Evolutionary conservation across 2,113 vertebrate genomes (phyloP).

Genomic region (Physeter macrocephalus): DNA sequence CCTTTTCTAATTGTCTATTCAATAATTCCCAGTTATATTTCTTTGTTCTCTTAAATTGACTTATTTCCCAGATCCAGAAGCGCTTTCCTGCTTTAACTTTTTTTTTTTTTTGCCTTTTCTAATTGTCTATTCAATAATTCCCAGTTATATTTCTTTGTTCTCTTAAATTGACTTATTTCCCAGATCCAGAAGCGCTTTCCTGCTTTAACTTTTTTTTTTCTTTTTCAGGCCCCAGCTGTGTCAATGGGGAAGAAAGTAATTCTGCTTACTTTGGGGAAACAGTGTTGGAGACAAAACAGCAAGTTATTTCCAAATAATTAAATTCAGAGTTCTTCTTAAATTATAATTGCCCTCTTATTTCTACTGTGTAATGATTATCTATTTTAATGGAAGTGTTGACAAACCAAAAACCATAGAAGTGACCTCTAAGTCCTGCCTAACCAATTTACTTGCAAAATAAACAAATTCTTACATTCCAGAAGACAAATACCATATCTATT

Average conservation of each 20-base stretch:
- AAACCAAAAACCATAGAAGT: background rate
- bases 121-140: slow-evolving; percentile 17
- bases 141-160: background rate
- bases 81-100: background rate
- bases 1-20: slow-evolving; percentile 16
- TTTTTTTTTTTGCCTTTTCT: background rate
- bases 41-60: background rate
- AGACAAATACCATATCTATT: background rate
- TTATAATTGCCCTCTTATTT: background rate
- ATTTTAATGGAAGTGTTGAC: background rate
- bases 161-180: background rate
- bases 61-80: background rate
- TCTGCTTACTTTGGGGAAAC: background rate
- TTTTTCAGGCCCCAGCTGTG: background rate
- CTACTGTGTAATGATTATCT: background rate
- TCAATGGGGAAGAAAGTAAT: slow-evolving; percentile 28
- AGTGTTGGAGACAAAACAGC: background rate
- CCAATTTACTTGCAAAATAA: slow-evolving; percentile 26
- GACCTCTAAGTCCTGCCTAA: background rate
- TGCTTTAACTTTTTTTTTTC: background rate
- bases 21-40: slow-evolving; percentile 1
- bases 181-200: background rate
- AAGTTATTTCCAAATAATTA: slow-evolving; percentile 5
- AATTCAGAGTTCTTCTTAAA: slow-evolving; percentile 25
- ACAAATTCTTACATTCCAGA: background rate